These are phyloP conservation scores for Ptilodon capucinus DNA, from an alignment of 2,888 invertebrate species.

Conservation along the genomic window DNA sequence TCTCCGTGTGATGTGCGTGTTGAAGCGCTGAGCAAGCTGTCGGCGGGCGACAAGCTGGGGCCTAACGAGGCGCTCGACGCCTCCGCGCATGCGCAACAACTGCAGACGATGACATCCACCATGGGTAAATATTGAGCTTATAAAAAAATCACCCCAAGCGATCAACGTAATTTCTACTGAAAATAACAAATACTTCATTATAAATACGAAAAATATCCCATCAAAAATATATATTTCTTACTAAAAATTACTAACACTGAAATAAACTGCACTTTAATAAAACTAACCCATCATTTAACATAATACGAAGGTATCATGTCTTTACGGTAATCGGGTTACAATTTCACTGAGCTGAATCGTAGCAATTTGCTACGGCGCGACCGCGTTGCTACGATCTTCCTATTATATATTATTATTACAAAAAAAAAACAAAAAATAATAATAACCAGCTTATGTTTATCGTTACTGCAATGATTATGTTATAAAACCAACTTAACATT, in stretches of 20 bases:
- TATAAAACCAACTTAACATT: too few species aligned
- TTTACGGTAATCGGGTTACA: background rate
- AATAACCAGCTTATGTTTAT: too few species aligned
- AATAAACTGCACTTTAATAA: background rate
- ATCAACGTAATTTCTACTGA: background rate
- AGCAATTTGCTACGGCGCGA: conserved; percentile 34
- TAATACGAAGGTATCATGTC: conserved; percentile 4
- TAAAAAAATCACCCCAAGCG: conserved; percentile 13
- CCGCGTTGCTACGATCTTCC: conserved; percentile 24
- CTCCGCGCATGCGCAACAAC: conserved; percentile 66
- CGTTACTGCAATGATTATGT: too few species aligned
- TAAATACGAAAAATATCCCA: background rate
- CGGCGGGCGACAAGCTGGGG: conserved; percentile 71
- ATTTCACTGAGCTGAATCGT: conserved; percentile 24
- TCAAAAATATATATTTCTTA: background rate
- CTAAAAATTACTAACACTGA: background rate
- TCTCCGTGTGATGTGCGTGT: conserved; percentile 71
- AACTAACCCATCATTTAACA: conserved; percentile 16
- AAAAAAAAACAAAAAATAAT: background rate
- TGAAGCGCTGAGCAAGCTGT: conserved; percentile 69
- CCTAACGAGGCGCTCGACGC: conserved; percentile 73
- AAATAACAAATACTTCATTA: background rate
- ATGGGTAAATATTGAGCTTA: conserved; percentile 70
- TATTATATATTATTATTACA: background rate
- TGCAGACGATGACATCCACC: conserved; percentile 80